Base-by-base conservation (phyloP, 2,113 vertebrate genomes). In the Anolis carolinensis region DNA sequence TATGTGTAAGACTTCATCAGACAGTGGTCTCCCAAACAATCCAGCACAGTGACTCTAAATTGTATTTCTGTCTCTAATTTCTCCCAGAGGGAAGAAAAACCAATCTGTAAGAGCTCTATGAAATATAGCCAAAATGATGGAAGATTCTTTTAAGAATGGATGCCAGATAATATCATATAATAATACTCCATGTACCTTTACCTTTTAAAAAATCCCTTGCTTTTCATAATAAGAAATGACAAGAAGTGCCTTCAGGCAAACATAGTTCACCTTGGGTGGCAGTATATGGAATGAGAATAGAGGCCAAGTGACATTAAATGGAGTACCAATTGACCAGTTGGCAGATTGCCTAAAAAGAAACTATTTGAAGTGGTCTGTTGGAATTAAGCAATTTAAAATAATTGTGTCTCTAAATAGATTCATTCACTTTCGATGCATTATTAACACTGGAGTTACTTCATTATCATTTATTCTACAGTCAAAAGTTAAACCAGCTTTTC, bases 361-460 rank as follows among this genome's bases (percentile, higher is more conserved):
- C 48, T 89, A 52, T 52, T 16, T 88, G 62, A 78, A 18, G 11
- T 30, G 78, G 50, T 76, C 83, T 83, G 79, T 6, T 79, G 65
- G 44, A 86, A n/a, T 52, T 85, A 84, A 62, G 81, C 79, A 92
- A 84, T 59, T 90, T 86, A 34, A 91, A 30, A 82, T 75, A 84
- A 55, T 81, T 79, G 82, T 86, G 14, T 71, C 71, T 80, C 68
- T 82, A 88, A 91, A 90, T 90, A 72, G 34, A 71, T 13, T 23
- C 79, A 39, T 88, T 89, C 71, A 30, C 62, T 84, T 91, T 90
- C 72, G 87, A 59, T 77, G 65, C 75, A 79, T 79, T 68, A 81
- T 86, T 91, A 90, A 77, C 52, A 85, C 1, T 67, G 52, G 1
- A 20, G 1, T 87, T 55, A 86, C 44, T 86, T 82, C 80, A 86